Evolutionary conservation across 2,888 invertebrate genomes (phyloP), one percentile per base, ranked within the genome.

Genomic region (Rapana venosa): DNA sequence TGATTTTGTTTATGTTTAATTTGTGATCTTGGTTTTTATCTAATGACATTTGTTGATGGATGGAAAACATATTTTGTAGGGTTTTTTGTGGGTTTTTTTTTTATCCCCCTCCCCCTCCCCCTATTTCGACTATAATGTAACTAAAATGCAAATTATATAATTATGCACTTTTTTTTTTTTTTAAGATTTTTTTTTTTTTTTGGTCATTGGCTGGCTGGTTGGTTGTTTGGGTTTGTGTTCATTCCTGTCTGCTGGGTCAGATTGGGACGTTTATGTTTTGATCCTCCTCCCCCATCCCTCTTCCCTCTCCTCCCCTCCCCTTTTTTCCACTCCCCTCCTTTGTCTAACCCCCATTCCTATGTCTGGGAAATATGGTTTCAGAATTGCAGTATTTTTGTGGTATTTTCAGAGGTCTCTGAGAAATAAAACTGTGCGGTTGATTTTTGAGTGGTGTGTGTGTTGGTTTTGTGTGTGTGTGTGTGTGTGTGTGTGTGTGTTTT

Each of bases 401-500:
- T 74, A 13, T 22, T 22, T 74, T 74, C 74, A 74, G n/a, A 74
- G 74, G 74, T 74, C 74, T 74, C 26, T 74, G 74, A 74, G 26
- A 74, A 61, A 74, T 74, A 74, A 74, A 74, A n/a, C 74, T 74
- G 74, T 74, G n/a, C n/a, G 74, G 74, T 74, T 26, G n/a, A 74
- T 32, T 79, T 8, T 79, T 13, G 15, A 6, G 11, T 0, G 32
- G 32, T 35, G 8, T 79, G 35, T 79, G 30, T 79, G 30, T 79
- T 17, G 1, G 13, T 32, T 11, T 1, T 79, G 79, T 1, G 79
- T 79, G 79, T 79, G 79, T 2, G 35, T 79, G 79, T 79, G 79
- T 79, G 35, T 35, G 35, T 79, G 35, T 79, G 79, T 32, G 79
- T 79, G 79, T 79, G 79, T 79, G 79, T 79, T 8, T 77, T 74